A percentile compares a stretch with the other conserved stretches of the same genome.
phyloP scores from a whole-genome alignment of 2,888 invertebrate genomes.

The Augiades crinisus region DNA sequence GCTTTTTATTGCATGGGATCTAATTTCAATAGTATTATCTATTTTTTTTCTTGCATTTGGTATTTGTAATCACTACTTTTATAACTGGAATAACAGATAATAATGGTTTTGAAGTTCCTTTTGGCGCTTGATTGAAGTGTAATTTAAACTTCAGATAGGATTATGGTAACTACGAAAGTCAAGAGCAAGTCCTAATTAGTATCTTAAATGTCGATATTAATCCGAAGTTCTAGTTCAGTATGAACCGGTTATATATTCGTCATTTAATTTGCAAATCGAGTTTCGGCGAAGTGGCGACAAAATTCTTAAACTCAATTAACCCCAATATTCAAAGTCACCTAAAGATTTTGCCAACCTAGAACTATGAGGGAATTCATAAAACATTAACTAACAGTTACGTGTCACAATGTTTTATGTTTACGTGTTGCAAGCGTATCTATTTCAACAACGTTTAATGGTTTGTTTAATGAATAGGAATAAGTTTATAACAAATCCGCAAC shows the following conservation, averaged over 20 bases:
- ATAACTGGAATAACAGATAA: no score
- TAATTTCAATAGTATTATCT: no score
- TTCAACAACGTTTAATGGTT: no score
- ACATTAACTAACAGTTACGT: not conserved
- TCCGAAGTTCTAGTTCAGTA: conserved; percentile 19
- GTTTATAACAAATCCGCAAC: no score
- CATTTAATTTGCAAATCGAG: conserved; percentile 17
- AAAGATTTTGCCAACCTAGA: not conserved
- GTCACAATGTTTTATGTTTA: no score
- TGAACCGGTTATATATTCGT: conserved; percentile 15
- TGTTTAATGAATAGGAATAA: no score
- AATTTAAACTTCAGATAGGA: conserved; percentile 16
- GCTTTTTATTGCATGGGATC: not conserved
- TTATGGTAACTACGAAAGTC: conserved; percentile 11
- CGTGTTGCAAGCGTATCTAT: no score
- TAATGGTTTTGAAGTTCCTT: no score
- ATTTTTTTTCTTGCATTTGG: no score
- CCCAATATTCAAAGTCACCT: not conserved
- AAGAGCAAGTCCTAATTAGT: conserved; percentile 20
- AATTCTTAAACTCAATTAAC: conserved; percentile 14
- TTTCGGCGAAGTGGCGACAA: conserved; percentile 8
- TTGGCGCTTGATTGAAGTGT: not conserved
- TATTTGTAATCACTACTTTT: no score
- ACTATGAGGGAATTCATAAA: not conserved
- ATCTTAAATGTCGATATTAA: conserved; percentile 18